phyloP scores from a whole-genome alignment of 2,888 invertebrate species.

The Polydrusus pterygomalis region DNA sequence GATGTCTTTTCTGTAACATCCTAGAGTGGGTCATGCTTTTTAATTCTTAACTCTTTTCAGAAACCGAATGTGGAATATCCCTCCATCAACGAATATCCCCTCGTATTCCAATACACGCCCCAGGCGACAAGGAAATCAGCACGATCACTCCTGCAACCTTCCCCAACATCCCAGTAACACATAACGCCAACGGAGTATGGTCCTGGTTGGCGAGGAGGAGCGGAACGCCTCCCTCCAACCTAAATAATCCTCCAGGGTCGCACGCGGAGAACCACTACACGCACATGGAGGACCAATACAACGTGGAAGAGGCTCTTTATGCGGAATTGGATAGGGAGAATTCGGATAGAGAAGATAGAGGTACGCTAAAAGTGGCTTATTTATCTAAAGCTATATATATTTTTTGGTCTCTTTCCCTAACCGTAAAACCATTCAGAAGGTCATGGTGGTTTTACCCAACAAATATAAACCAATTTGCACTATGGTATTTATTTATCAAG shows the following conservation, averaged over 20 bases:
- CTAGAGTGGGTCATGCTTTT: too few species aligned
- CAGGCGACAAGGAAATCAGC: constrained; percentile 67
- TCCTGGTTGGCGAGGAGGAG: constrained; percentile 68
- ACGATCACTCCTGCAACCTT: constrained; percentile 62
- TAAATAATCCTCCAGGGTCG: constrained; percentile 73
- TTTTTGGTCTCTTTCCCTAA: too few species aligned
- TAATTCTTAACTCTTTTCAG: constrained; percentile 43
- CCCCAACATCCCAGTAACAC: constrained; percentile 58
- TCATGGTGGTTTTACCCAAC: too few species aligned
- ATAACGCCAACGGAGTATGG: constrained; percentile 68
- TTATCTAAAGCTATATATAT: too few species aligned
- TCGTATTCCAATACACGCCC: constrained; percentile 66
- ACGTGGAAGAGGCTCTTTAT: constrained; percentile 79
- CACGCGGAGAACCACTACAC: constrained; percentile 83
- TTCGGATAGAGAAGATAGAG: constrained; percentile 58
- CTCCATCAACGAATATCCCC: constrained; percentile 55
- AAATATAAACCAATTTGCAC: too few species aligned
- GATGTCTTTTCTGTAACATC: too few species aligned
- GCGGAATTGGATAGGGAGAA: constrained; percentile 81
- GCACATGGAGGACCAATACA: constrained; percentile 79
- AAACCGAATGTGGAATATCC: constrained; percentile 59
- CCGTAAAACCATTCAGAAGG: constrained; percentile 35
- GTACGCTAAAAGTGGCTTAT: background rate
- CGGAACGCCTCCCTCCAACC: constrained; percentile 69
- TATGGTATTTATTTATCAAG: background rate